Conservation (phyloP, 2,113 vertebrate genomes). For the Microcebus ravelobensis region DNA sequence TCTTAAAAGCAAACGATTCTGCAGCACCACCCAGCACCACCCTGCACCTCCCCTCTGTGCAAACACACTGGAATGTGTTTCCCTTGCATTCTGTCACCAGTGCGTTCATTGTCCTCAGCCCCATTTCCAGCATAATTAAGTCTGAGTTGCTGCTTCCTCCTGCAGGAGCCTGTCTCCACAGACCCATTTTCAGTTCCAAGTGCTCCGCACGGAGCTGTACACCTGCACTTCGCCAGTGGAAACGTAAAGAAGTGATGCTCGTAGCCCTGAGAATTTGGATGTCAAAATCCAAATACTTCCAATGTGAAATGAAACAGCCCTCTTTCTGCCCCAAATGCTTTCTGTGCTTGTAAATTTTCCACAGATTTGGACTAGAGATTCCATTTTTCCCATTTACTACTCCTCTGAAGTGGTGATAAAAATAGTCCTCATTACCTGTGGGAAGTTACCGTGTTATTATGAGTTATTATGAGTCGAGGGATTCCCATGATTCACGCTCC, state of each 20-base stretch:
- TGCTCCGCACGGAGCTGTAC: not conserved
- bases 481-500: not conserved
- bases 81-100: too few relatives aligned
- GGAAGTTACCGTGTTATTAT: not conserved
- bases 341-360: not conserved
- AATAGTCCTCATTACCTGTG: not conserved
- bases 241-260: not conserved
- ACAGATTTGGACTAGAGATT: not conserved
- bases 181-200: not conserved
- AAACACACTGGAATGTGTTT: not conserved
- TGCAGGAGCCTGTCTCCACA: not conserved
- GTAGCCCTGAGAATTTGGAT: not conserved
- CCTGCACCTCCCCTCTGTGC: fast-evolving
- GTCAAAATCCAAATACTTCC: not conserved
- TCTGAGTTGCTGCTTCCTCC: too few relatives aligned
- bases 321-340: fast-evolving
- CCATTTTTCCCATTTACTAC: not conserved
- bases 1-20: not conserved
- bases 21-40: fast-evolving
- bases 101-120: too few relatives aligned
- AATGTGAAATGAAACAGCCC: fast-evolving
- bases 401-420: not conserved
- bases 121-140: not conserved
- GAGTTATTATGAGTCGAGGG: too few relatives aligned
- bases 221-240: not conserved